Percentiles rank a stretch among this genome's conserved stretches.
These are phyloP conservation scores for Myotis daubentonii DNA, from an alignment of 2,797 vertebrate species.

Conservation along the genomic window DNA sequence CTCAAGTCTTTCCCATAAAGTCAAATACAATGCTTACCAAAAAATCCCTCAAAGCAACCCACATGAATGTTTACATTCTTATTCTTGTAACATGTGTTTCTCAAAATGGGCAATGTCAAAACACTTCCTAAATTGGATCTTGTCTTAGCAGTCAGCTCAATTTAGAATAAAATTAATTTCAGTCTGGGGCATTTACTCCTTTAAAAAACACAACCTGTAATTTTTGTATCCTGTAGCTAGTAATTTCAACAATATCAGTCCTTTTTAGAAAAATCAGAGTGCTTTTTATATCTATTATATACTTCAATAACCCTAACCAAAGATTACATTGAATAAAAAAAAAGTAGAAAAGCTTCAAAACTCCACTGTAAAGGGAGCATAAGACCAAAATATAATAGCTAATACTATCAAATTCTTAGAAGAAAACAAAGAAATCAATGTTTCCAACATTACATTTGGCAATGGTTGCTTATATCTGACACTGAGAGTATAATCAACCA, in stretches of 20 bases:
- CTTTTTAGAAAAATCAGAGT: constrained; percentile 43
- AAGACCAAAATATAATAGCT: not conserved
- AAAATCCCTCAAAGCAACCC: not conserved
- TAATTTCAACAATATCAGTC: constrained; percentile 50
- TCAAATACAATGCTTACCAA: not conserved
- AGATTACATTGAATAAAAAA: not conserved
- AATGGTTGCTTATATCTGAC: not conserved
- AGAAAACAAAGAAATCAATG: not conserved
- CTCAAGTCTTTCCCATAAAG: not conserved
- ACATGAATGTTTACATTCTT: not conserved
- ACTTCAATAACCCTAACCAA: constrained; percentile 19
- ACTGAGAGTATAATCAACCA: not conserved
- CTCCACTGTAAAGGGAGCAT: not conserved
- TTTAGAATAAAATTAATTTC: constrained; percentile 60
- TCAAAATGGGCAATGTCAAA: constrained; percentile 38
- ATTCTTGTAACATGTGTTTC: not conserved
- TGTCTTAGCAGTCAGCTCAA: constrained; percentile 48
- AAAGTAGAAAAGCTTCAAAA: not conserved
- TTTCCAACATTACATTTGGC: not conserved
- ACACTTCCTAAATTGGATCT: constrained; percentile 6
- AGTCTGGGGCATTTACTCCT: constrained; percentile 39
- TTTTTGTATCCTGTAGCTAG: constrained; percentile 49
- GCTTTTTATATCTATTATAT: constrained; percentile 17
- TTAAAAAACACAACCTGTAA: constrained; percentile 43
- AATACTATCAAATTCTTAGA: not conserved